phyloP scores from a whole-genome alignment of 2,888 invertebrate species.

The Lasioglossum zephyrum region DNA sequence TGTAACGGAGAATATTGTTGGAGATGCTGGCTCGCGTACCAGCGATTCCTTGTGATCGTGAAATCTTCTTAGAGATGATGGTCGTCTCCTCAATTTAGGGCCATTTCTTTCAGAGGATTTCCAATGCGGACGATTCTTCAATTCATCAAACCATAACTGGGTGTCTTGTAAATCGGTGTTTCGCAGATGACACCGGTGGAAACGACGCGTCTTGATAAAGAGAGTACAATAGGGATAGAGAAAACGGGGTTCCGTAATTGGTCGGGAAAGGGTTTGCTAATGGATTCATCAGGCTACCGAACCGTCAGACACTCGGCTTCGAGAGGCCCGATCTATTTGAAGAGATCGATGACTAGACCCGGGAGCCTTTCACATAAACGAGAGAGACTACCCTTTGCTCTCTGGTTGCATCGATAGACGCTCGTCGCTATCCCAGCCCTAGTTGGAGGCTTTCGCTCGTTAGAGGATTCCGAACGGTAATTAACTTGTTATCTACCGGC shows the following conservation, averaged over 20 bases:
- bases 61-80: too few species aligned
- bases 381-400: conserved; percentile 9
- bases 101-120: too few species aligned
- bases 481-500: background rate
- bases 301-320: conserved; percentile 7
- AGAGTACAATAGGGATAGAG: conserved; percentile 3
- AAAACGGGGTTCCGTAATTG: conserved; percentile 21
- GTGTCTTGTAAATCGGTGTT: background rate
- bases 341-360: conserved; percentile 22
- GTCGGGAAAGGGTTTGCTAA: conserved; percentile 21
- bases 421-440: background rate
- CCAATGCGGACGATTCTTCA: background rate
- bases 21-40: background rate
- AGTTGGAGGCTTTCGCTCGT: background rate
- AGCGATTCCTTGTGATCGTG: too few species aligned
- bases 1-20: background rate
- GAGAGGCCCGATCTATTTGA: conserved; percentile 26
- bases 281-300: conserved; percentile 25
- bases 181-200: background rate
- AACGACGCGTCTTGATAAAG: background rate
- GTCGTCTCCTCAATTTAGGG: too few species aligned
- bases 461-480: background rate
- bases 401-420: background rate
- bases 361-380: background rate
- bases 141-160: background rate